Conservation (phyloP, 2,888 invertebrate genomes). For the Xestobium rufovillosum region DNA sequence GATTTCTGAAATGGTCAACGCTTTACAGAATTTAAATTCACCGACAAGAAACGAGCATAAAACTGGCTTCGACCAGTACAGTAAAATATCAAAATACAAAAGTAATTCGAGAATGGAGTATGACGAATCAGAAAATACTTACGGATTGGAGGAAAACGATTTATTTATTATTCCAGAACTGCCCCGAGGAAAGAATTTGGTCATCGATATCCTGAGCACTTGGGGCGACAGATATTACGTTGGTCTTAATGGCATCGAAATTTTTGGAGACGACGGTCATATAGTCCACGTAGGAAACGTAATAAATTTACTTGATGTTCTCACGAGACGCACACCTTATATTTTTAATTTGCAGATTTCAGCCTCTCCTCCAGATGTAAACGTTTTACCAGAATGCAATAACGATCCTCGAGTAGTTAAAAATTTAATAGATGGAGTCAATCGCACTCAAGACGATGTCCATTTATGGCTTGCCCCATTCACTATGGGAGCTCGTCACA, state of each 20-base stretch:
- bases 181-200: conserved; percentile 59
- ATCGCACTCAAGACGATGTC: conserved; percentile 67
- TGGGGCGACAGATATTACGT: conserved; percentile 78
- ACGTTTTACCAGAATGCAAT: conserved; percentile 60
- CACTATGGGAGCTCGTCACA: conserved; percentile 51
- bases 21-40: background rate
- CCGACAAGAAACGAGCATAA: too few relatives aligned
- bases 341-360: too few relatives aligned
- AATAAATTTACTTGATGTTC: conserved; percentile 14
- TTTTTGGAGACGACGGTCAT: conserved; percentile 59
- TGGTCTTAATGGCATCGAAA: conserved; percentile 70
- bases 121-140: conserved; percentile 2
- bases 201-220: conserved; percentile 61
- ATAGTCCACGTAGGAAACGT: conserved; percentile 56
- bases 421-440: conserved; percentile 63
- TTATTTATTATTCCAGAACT: conserved; percentile 67
- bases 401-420: conserved; percentile 55
- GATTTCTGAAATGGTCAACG: conserved; percentile 24
- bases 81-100: conserved; percentile 4
- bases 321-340: too few relatives aligned
- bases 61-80: too few relatives aligned
- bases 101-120: background rate
- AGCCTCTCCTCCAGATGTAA: conserved; percentile 50
- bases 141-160: conserved; percentile 8
- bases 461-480: conserved; percentile 70